Evolutionary conservation across 2,113 vertebrate genomes (phyloP).

Genomic region (Trogon surrucura): DNA sequence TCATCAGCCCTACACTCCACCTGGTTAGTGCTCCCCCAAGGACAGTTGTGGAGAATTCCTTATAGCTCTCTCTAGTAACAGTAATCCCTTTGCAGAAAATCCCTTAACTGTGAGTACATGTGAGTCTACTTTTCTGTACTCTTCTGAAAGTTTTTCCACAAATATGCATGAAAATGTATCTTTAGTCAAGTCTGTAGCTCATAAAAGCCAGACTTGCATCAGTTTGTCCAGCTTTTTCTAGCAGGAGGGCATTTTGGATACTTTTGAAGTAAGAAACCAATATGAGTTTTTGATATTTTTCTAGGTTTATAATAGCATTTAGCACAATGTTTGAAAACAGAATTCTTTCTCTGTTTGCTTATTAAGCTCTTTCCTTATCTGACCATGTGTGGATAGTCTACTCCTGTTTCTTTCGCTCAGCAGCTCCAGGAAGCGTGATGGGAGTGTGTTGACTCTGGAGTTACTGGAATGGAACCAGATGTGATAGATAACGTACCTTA

Average conservation of each 20-base stretch:
- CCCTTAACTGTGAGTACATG: not conserved
- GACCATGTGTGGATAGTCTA: not conserved
- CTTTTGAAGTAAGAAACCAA: not conserved
- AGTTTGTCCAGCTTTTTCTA: not conserved
- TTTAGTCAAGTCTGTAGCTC: not conserved
- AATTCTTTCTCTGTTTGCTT: slow-evolving; percentile 13
- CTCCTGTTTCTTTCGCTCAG: not conserved
- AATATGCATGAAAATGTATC: not conserved
- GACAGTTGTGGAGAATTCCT: not conserved
- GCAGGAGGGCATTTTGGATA: not conserved
- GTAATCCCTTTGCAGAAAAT: not conserved
- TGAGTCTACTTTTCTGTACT: not conserved
- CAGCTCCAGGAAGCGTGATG: not conserved
- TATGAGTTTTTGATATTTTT: not conserved
- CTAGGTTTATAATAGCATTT: not conserved
- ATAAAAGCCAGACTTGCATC: not conserved
- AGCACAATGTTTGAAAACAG: not conserved
- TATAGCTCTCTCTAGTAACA: not conserved
- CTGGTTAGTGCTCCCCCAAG: not conserved
- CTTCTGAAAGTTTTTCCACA: not conserved
- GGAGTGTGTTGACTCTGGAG: not conserved
- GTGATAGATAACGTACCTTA: not conserved
- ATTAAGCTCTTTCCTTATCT: not conserved
- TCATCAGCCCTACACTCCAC: not conserved
- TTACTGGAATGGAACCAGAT: not conserved